Evolutionary conservation across 1,140 invertebrate species (phyloP), one percentile per base, ranked within the genome.

Genomic region (Pseudomyrmex dendroicus): DNA sequence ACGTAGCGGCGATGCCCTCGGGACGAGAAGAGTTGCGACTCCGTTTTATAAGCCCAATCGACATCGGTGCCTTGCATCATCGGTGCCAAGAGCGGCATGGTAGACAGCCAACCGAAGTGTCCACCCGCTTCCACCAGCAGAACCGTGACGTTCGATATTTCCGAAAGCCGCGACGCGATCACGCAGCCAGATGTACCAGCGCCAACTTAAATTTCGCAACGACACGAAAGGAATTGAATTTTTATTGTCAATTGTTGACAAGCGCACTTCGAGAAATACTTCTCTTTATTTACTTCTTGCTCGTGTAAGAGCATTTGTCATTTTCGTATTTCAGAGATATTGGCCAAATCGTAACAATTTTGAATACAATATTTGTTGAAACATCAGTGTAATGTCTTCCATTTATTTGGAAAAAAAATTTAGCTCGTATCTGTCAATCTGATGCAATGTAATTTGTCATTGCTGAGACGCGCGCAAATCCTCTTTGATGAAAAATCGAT

Each of bases 131-230:
- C 97, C 35, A 97, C 92, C 0, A 97, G 92, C 48, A 97, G 90
- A 1, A 97, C 96, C 44, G 94, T 95, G 0, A 93, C 90, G 68
- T 95, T 95, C 13, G 94, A 92, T 68, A 95, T 93, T 89, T 96
- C 96, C 3, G 96, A 95, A 22, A 97, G 93, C 13, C 96, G 93
- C 4, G 96, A 95, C 1, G 97, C 97, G 15, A 98, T 88, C 0
- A 98, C 97, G 83, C 96, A 97, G 5, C 97, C 97, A 1, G 97
- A 95, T 2, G 97, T 97, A 2, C 97, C 97, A 22, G 96, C 97
- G 13, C 97, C 97, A 78, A 98, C 97, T 96, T 63, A 22, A 64
- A 74, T 48, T 56, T 56, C n/a, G 61, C 5, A 9, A 1, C 61
- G 85, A 62, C 48, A 10, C 62, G 25, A 86, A 44, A 35, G 5